Evolutionary conservation across 2,888 invertebrate species (phyloP).

Genomic region (Rosalia funebris): DNA sequence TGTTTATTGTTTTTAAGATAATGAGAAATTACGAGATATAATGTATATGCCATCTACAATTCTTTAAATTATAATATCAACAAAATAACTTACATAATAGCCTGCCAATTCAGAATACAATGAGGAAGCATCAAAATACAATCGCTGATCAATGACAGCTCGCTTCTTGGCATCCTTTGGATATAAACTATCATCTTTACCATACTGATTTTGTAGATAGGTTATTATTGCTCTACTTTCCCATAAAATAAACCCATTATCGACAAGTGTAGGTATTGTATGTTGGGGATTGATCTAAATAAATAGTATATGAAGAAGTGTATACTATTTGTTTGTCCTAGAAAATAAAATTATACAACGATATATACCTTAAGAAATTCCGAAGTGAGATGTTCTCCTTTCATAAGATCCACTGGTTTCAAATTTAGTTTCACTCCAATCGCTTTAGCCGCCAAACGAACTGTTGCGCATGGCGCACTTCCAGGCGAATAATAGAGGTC

Average conservation of each 20-base stretch:
- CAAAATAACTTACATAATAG: conserved; percentile 75
- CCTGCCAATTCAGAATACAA: conserved; percentile 76
- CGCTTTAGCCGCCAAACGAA: conserved; percentile 63
- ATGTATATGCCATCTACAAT: no score
- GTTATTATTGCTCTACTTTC: conserved; percentile 87
- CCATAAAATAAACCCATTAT: conserved; percentile 82
- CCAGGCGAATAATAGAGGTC: conserved; percentile 61
- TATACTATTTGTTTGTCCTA: no score
- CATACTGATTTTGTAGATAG: conserved; percentile 84
- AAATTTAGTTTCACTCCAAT: conserved; percentile 63
- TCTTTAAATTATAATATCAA: no score
- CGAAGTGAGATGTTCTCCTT: conserved; percentile 59
- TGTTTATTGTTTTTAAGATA: no score
- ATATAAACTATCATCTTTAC: conserved; percentile 78
- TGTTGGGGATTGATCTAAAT: conserved; percentile 84
- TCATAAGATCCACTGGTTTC: conserved; percentile 60
- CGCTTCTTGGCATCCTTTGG: conserved; percentile 82
- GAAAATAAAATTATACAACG: no score
- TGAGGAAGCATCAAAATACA: conserved; percentile 84
- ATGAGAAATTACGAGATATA: no score
- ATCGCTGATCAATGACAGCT: conserved; percentile 80
- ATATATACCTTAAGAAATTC: conserved; percentile 62
- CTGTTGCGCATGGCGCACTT: conserved; percentile 66
- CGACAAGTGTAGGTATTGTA: conserved; percentile 84
- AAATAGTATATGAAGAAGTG: background rate